phyloP scores from a whole-genome alignment of 2,888 invertebrate genomes.

The Pseudolycoriella hygida region DNA sequence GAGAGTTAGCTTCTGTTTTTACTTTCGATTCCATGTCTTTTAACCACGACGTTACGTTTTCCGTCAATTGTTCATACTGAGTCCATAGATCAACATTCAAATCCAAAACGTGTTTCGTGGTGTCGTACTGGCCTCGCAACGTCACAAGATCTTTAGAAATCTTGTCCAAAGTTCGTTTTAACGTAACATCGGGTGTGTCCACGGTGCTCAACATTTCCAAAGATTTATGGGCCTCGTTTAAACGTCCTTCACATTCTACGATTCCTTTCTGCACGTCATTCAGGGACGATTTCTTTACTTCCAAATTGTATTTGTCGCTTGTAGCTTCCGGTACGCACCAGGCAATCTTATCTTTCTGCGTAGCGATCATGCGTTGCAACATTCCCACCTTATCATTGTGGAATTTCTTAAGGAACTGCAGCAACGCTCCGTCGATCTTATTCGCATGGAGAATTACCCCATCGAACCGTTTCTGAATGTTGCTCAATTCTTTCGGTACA shows the following conservation, averaged over 20 bases:
- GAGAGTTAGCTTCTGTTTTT: conserved; percentile 51
- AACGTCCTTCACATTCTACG: conserved; percentile 47
- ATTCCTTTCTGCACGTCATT: conserved; percentile 57
- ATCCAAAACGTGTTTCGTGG: conserved; percentile 47
- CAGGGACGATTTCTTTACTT: conserved; percentile 72
- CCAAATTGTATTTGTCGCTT: conserved; percentile 81
- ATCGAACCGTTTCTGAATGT: conserved; percentile 69
- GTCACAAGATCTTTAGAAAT: conserved; percentile 53
- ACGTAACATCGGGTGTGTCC: conserved; percentile 47
- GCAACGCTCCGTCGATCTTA: conserved; percentile 61
- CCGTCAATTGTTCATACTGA: conserved; percentile 60
- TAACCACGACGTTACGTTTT: conserved; percentile 56
- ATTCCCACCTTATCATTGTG: conserved; percentile 71
- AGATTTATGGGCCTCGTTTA: conserved; percentile 50
- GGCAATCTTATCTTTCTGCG: conserved; percentile 70
- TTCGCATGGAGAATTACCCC: conserved; percentile 58
- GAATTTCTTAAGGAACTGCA: conserved; percentile 70
- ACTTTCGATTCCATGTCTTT: conserved; percentile 63
- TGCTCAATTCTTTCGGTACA: conserved; percentile 63
- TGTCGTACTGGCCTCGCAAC: conserved; percentile 45
- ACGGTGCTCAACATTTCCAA: conserved; percentile 52
- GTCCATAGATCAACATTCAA: conserved; percentile 61
- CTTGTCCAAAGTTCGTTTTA: conserved; percentile 50
- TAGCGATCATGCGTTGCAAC: conserved; percentile 60
- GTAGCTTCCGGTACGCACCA: conserved; percentile 84